Evolutionary conservation across 2,888 invertebrate genomes (phyloP), one percentile per base, ranked within the genome.

Genomic region (Zhuqinia jingwanae): DNA sequence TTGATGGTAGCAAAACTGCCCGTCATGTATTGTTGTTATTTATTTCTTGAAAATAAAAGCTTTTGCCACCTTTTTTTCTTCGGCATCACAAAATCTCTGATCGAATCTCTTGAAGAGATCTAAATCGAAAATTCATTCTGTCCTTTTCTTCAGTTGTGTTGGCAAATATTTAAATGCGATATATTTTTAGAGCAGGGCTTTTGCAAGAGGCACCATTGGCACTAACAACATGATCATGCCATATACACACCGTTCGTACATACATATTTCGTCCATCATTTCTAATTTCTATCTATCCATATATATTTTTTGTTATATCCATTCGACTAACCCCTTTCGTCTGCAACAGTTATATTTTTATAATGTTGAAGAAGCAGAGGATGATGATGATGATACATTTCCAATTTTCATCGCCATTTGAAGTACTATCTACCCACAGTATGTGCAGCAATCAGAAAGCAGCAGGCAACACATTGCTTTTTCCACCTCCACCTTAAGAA

Each of bases 301-400:
- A 20, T 68, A 15, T 8, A 47, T 30, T 63, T 17, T 63, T 30
- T 56, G 25, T 22, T n/a, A 11, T 25, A 20, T 22, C 56, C 36
- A 36, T 36, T 17, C 63, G 63, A 63, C 15, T 63, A 63, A 63
- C 30, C 17, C 22, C 27, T 65, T 63, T 63, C 17, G 63, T 63
- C 63, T 65, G 78, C 53, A 79, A 65, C 79, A 79, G 79, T 79
- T 65, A 60, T 22, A 36, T 25, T 77, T 58, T 42, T 36, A 60
- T 42, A 20, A 42, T 42, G 20, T 17, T 42, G 65, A 36, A 6
- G 8, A 36, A 36, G 36, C 36, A 8, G 36, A 6, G 36, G 36
- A 42, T 42, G 20, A 17, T 68, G 65, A 42, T 68, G 45, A 77
- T 20, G 60, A 45, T 60, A 22, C 58, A 77, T 77, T 77, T 45